phyloP scores from a whole-genome alignment of 2,797 vertebrate species.

The Pteropus rufus region DNA sequence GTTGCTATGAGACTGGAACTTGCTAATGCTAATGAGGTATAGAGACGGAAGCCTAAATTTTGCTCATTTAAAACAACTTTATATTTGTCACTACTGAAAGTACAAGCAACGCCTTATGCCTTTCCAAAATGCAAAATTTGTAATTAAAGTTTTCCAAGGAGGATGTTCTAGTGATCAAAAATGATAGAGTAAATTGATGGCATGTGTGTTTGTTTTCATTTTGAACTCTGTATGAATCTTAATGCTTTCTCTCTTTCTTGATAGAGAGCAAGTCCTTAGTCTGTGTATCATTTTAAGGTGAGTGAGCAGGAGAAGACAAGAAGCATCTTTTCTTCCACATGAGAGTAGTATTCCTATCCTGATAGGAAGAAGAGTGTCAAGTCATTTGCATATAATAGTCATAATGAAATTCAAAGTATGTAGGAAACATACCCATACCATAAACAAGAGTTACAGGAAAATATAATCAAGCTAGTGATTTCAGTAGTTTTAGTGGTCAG shows the following conservation, averaged over 20 bases:
- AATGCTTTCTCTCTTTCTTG: not conserved
- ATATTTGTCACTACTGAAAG: constrained; percentile 41
- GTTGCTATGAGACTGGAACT: constrained; percentile 81
- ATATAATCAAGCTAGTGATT: not conserved
- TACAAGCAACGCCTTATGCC: constrained; percentile 46
- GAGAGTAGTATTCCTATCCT: not conserved
- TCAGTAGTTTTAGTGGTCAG: not conserved
- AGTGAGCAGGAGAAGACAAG: not conserved
- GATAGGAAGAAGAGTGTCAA: not conserved
- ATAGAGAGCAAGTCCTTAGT: not conserved
- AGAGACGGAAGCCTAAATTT: constrained; percentile 67
- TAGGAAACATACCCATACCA: not conserved
- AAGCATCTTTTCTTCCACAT: not conserved
- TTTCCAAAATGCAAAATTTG: constrained; percentile 61
- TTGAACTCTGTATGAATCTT: constrained; percentile 26
- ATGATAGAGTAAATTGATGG: constrained; percentile 39
- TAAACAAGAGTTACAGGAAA: not conserved
- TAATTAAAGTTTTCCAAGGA: constrained; percentile 55
- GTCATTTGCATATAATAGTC: not conserved
- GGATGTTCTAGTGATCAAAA: constrained; percentile 40
- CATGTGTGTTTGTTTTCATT: constrained; percentile 57
- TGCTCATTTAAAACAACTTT: constrained; percentile 77
- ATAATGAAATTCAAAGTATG: not conserved
- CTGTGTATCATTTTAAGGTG: not conserved
- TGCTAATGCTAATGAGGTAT: constrained; percentile 80